A percentile compares a stretch with the other conserved stretches of the same genome.
phyloP scores from a whole-genome alignment of 2,113 vertebrate genomes.

The Tupaia tana region DNA sequence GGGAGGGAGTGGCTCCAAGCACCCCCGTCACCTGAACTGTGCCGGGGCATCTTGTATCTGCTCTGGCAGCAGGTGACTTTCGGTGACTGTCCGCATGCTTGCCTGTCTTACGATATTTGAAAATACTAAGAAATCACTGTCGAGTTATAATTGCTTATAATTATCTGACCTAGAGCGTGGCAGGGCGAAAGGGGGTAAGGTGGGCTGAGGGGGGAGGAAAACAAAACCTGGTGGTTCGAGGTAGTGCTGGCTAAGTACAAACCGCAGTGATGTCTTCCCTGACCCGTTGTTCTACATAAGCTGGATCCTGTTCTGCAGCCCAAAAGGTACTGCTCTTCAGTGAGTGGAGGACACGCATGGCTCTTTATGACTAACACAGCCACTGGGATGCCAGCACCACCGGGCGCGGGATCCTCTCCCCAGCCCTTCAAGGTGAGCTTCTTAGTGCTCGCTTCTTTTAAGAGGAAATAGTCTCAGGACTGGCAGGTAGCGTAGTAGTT shows the following conservation, averaged over 20 bases:
- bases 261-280: not conserved
- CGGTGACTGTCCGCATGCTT: fast-evolving
- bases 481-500: too few relatives aligned
- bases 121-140: too few relatives aligned
- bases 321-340: not conserved
- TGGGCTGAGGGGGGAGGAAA: not conserved
- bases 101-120: not conserved
- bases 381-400: not conserved
- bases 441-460: not conserved
- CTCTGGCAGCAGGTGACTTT: not conserved
- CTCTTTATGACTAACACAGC: fast-evolving
- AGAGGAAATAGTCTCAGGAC: not conserved
- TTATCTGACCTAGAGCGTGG: not conserved
- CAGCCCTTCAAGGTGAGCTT: not conserved
- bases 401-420: fast-evolving
- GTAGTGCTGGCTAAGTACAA: not conserved
- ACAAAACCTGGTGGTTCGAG: fast-evolving
- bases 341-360: fast-evolving
- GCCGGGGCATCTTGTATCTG: fast-evolving
- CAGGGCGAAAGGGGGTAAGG: not conserved
- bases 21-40: not conserved
- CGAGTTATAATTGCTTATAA: too few relatives aligned
- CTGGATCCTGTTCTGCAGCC: not conserved
- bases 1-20: not conserved
- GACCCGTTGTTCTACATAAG: fast-evolving